These are phyloP conservation scores for Hippocampus barbouri DNA, from an alignment of 2,113 vertebrate genomes.

Conservation along the genomic window DNA sequence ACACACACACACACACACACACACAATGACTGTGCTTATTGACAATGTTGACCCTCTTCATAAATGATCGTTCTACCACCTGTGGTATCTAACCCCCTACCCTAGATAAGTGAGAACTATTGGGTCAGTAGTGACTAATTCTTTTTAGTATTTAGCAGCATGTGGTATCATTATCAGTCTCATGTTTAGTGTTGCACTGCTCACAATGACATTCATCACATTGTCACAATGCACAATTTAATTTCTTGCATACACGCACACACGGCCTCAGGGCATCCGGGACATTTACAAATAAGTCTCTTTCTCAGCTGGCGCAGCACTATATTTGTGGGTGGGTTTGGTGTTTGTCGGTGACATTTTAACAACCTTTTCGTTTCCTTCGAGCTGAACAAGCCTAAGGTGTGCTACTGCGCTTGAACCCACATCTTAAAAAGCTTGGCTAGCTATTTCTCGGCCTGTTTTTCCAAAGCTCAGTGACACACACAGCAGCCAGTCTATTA, in stretches of 20 bases:
- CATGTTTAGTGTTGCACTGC: conserved; percentile 31
- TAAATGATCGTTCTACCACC: not conserved
- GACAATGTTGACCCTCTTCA: not conserved
- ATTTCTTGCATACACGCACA: conserved; percentile 22
- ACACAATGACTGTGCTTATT: too few relatives aligned
- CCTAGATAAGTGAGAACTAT: conserved; percentile 7
- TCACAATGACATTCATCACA: conserved; percentile 40
- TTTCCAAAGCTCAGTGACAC: conserved; percentile 35
- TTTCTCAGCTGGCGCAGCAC: conserved; percentile 33
- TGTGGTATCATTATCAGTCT: conserved; percentile 31
- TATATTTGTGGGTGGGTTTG: conserved; percentile 30
- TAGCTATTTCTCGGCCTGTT: conserved; percentile 39
- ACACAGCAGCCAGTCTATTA: conserved; percentile 22
- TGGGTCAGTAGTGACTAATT: conserved; percentile 5
- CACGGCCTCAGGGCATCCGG: conserved; percentile 39
- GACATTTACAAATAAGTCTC: conserved; percentile 52
- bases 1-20: too few relatives aligned
- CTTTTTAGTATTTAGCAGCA: conserved; percentile 21
- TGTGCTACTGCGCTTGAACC: conserved; percentile 49
- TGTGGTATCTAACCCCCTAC: not conserved
- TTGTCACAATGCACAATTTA: conserved; percentile 22
- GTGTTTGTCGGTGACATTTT: conserved; percentile 57
- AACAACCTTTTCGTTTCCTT: conserved; percentile 62
- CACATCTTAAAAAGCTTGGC: conserved; percentile 43
- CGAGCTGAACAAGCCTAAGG: conserved; percentile 49